Percentiles rank a stretch among this genome's conserved stretches.
These are phyloP conservation scores for Corvus moneduloides DNA, from an alignment of 2,113 vertebrate genomes.

Conservation along the genomic window DNA sequence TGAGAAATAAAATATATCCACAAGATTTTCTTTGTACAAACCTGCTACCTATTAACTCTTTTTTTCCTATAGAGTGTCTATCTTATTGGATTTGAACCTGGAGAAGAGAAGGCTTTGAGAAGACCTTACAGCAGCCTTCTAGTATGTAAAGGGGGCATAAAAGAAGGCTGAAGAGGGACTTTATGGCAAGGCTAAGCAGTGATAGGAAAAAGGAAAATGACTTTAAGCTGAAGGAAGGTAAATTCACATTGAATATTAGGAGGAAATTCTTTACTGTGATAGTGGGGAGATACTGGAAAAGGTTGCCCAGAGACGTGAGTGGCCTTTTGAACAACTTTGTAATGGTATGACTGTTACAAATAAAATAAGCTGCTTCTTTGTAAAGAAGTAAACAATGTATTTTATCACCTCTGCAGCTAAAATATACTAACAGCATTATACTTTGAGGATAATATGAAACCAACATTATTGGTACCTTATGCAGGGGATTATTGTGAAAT, in stretches of 20 bases:
- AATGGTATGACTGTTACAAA: neutral
- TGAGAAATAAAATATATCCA: neutral
- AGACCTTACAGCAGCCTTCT: neutral
- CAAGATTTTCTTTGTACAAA: neutral
- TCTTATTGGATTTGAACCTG: neutral
- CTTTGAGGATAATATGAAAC: neutral
- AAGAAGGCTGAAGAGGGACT: neutral
- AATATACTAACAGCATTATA: neutral
- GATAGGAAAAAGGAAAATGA: neutral
- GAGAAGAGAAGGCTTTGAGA: neutral
- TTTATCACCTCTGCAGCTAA: neutral
- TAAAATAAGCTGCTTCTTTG: neutral
- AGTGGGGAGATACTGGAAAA: neutral
- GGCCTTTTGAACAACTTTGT: neutral
- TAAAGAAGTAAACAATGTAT: neutral
- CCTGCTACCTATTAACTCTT: neutral
- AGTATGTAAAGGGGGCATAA: neutral
- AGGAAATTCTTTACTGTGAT: neutral
- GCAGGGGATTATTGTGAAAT: neutral
- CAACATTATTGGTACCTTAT: neutral
- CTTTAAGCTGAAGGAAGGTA: neutral
- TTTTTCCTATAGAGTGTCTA: neutral
- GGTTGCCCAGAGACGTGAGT: neutral
- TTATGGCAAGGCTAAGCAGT: neutral
- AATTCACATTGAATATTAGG: neutral